Conservation (phyloP, 2,113 vertebrate genomes). For the Acrocephalus kingi region DNA sequence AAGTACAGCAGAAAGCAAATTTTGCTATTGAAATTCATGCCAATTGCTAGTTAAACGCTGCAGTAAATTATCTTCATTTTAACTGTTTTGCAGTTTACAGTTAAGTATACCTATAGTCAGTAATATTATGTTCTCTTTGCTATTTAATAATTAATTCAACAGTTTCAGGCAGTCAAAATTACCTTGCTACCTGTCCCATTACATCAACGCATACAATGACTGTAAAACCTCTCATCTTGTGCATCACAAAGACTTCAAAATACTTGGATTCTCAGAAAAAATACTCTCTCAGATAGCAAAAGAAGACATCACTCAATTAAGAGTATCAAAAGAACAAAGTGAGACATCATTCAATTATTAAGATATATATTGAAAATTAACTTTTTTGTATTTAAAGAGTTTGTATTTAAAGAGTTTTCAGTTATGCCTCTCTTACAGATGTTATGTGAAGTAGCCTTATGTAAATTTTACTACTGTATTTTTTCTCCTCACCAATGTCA, state of each 20-base stretch:
- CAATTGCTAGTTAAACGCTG: not conserved
- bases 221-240: not conserved
- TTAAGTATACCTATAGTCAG: not conserved
- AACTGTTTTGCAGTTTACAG: not conserved
- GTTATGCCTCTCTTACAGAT: not conserved
- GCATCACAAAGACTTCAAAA: not conserved
- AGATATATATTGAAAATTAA: not conserved
- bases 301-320: not conserved
- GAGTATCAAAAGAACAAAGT: not conserved
- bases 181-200: not conserved
- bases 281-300: not conserved
- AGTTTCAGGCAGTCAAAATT: not conserved
- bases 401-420: not conserved
- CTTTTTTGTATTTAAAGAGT: no score
- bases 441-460: not conserved
- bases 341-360: not conserved
- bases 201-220: not conserved
- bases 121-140: not conserved
- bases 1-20: not conserved
- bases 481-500: constrained; percentile 85
- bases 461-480: not conserved
- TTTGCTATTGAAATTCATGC: not conserved
- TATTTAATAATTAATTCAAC: not conserved
- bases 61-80: not conserved
- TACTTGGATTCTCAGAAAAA: not conserved